Evolutionary conservation across 2,888 invertebrate species (phyloP).

Genomic region (Agapostemon virescens): DNA sequence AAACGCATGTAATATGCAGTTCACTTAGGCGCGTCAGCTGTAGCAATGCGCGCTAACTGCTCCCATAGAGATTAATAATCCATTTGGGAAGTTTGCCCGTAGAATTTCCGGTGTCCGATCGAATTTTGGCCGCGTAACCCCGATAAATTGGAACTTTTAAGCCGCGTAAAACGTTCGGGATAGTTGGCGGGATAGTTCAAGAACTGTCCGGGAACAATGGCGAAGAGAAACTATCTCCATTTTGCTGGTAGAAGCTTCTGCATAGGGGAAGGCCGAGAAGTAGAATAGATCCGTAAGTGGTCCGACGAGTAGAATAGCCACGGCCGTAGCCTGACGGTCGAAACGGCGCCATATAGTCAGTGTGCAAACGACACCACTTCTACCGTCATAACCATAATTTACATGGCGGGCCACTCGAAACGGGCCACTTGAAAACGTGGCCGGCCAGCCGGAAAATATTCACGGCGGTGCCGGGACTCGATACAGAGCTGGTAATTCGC

Average conservation of each 20-base stretch:
- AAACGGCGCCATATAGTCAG: conserved; percentile 6
- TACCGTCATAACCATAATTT: background rate
- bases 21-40: too few relatives aligned
- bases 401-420: background rate
- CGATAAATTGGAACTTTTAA: background rate
- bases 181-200: background rate
- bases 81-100: background rate
- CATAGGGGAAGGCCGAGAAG: conserved; percentile 8
- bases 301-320: conserved; percentile 30
- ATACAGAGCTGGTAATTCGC: background rate
- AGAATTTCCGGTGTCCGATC: background rate
- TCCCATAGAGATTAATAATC: background rate
- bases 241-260: background rate
- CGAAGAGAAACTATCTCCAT: background rate
- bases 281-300: conserved; percentile 20
- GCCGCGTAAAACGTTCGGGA: background rate
- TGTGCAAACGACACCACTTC: conserved; percentile 14
- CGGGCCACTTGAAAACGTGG: background rate
- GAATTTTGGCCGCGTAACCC: background rate
- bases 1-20: too few relatives aligned
- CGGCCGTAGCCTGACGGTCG: background rate
- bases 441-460: background rate
- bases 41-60: background rate
- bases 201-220: background rate
- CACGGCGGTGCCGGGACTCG: background rate